Evolutionary conservation across 1,140 invertebrate genomes (phyloP).

Genomic region (Leptinotarsa undecemlineata): DNA sequence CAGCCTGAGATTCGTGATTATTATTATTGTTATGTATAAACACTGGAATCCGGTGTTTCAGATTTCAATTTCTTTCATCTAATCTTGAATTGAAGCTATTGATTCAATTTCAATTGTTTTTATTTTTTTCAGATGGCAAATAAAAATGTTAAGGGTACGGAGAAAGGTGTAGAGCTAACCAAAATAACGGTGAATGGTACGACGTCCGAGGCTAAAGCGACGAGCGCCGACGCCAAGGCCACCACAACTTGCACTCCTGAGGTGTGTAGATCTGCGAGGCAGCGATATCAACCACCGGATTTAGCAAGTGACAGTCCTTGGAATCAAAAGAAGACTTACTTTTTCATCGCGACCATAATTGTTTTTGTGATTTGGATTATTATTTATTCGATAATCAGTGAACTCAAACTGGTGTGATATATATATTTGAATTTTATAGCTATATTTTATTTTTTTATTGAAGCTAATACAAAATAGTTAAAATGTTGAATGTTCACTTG

Average conservation of each 20-base stretch:
- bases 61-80: too few species aligned
- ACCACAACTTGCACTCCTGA: slow-evolving; percentile 47
- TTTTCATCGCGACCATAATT: slow-evolving; percentile 56
- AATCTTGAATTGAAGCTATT: too few species aligned
- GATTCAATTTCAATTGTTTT: neutral
- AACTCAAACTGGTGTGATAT: slow-evolving; percentile 38
- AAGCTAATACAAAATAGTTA: too few species aligned
- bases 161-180: slow-evolving; percentile 45
- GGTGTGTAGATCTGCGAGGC: slow-evolving; percentile 48
- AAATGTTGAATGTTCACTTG: too few species aligned
- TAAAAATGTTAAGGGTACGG: slow-evolving; percentile 35
- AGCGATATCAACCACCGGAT: slow-evolving; percentile 47
- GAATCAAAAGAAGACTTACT: slow-evolving; percentile 59
- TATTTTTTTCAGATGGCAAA: slow-evolving; percentile 44
- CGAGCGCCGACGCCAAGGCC: slow-evolving; percentile 15
- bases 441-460: neutral
- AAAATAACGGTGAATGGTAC: slow-evolving; percentile 34
- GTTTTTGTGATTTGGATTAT: slow-evolving; percentile 58
- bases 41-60: too few species aligned
- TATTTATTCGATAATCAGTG: slow-evolving; percentile 51
- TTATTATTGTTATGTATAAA: too few species aligned
- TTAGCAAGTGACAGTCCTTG: slow-evolving; percentile 58
- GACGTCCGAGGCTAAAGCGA: neutral
- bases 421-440: slow-evolving; percentile 15
- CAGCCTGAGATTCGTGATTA: too few species aligned